Conservation (phyloP, 2,113 vertebrate genomes). For the Psilopsiagon aurifrons region DNA sequence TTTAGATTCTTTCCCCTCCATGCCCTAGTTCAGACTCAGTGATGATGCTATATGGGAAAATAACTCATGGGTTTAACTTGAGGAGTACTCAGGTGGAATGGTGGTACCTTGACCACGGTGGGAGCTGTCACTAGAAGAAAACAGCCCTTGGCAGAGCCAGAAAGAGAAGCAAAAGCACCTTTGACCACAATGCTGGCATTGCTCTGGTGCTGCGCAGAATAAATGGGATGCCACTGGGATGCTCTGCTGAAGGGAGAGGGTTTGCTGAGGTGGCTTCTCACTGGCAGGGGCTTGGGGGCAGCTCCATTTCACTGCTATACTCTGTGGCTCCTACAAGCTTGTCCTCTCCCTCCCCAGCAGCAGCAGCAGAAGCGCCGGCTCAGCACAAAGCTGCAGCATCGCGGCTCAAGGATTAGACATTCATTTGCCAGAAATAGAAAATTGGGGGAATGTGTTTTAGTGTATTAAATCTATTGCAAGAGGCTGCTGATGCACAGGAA, state of each 20-base stretch:
- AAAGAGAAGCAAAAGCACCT: background rate
- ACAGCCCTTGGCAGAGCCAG: background rate
- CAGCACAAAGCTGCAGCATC: conserved; percentile 12
- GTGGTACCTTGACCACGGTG: background rate
- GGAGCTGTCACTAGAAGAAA: background rate
- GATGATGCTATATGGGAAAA: background rate
- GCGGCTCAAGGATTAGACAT: background rate
- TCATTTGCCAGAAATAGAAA: conserved; percentile 45
- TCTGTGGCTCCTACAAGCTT: background rate
- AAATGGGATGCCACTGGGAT: background rate
- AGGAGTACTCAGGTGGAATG: background rate
- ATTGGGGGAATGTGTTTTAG: background rate
- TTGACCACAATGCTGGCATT: rapidly evolving
- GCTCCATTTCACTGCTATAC: background rate
- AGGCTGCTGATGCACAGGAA: background rate
- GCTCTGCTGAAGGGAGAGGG: background rate
- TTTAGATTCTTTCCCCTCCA: background rate
- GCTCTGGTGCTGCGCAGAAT: background rate
- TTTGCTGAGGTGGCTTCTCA: background rate
- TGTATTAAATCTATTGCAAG: background rate
- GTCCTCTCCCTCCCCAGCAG: background rate
- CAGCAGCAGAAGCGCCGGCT: background rate
- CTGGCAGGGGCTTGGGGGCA: background rate
- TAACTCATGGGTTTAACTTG: background rate
- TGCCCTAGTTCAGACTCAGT: background rate